Evolutionary conservation across 2,113 vertebrate genomes (phyloP).

Genomic region (Sinocyclocheilus grahami): DNA sequence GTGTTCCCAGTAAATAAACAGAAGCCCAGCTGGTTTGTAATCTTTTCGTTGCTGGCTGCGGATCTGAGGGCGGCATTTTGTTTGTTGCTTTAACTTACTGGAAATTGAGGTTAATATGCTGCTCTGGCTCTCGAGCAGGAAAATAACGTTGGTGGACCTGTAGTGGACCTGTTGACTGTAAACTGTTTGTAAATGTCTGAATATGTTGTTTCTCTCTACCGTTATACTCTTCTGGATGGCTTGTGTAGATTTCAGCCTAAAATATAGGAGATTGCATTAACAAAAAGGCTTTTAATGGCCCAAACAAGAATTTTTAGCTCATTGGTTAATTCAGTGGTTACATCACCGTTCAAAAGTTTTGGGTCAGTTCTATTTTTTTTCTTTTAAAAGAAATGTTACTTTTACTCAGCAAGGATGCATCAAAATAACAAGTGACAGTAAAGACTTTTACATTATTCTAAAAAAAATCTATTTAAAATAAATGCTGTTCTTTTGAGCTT

Average conservation of each 20-base stretch:
- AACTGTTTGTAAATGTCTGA: background rate
- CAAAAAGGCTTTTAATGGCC: background rate
- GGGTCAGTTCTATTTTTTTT: background rate
- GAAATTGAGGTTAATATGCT: conserved; percentile 65
- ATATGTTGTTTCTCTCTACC: background rate
- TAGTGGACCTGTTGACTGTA: conserved; percentile 2
- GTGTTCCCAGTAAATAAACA: conserved; percentile 43
- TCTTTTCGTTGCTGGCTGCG: conserved; percentile 54
- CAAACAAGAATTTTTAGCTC: background rate
- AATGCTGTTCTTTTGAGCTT: too few species aligned
- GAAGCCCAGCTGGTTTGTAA: conserved; percentile 63
- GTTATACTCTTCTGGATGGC: background rate
- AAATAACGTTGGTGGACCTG: background rate
- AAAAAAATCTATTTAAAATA: too few species aligned
- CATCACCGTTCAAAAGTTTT: background rate
- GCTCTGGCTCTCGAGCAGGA: background rate
- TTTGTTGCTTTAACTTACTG: conserved; percentile 62
- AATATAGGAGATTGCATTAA: background rate
- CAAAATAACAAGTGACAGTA: background rate
- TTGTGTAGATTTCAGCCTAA: background rate
- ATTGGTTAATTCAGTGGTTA: background rate
- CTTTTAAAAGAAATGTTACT: background rate
- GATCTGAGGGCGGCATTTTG: conserved; percentile 49
- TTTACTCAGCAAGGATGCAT: background rate
- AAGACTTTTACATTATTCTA: too few species aligned